Percentiles rank a stretch among this genome's conserved stretches.
Evolutionary conservation across 2,113 vertebrate genomes (phyloP).

Genomic region (Onychostoma macrolepis): DNA sequence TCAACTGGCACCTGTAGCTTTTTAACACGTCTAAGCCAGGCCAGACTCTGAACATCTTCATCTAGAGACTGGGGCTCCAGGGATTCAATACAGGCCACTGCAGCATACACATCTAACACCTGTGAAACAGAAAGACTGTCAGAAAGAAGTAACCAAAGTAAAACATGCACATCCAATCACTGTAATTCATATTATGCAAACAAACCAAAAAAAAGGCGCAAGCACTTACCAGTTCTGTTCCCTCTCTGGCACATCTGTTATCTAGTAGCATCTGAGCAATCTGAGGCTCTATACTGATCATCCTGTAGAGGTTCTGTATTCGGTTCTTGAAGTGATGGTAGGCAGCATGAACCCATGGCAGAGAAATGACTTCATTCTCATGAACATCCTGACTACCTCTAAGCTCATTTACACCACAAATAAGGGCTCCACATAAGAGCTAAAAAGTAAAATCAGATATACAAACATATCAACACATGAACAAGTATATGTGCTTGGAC

Average conservation of each 20-base stretch:
- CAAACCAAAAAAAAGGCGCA: background rate
- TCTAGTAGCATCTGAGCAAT: slow-evolving; percentile 63
- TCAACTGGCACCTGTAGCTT: slow-evolving; percentile 84
- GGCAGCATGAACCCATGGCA: slow-evolving; percentile 85
- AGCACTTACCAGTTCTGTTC: slow-evolving; percentile 68
- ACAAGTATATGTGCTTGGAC: background rate
- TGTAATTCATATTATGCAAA: background rate
- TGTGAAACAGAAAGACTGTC: slow-evolving; percentile 51
- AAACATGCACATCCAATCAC: background rate
- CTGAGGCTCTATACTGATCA: slow-evolving; percentile 78
- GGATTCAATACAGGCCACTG: slow-evolving; percentile 81
- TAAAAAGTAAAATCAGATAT: slow-evolving; percentile 58
- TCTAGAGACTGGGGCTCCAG: slow-evolving; percentile 71
- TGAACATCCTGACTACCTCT: slow-evolving; percentile 7
- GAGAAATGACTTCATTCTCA: slow-evolving; percentile 51
- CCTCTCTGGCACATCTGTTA: slow-evolving; percentile 52
- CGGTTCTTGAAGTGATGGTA: slow-evolving; percentile 81
- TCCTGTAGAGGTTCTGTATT: slow-evolving; percentile 87
- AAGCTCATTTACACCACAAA: slow-evolving; percentile 82
- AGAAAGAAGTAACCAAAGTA: background rate
- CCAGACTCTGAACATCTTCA: slow-evolving; percentile 60
- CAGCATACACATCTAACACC: slow-evolving; percentile 83
- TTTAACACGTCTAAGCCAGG: slow-evolving; percentile 86
- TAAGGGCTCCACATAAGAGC: slow-evolving; percentile 79
- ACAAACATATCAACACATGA: background rate